Base-by-base conservation (phyloP, 2,888 invertebrate species). In the Limnephilus rhombicus region DNA sequence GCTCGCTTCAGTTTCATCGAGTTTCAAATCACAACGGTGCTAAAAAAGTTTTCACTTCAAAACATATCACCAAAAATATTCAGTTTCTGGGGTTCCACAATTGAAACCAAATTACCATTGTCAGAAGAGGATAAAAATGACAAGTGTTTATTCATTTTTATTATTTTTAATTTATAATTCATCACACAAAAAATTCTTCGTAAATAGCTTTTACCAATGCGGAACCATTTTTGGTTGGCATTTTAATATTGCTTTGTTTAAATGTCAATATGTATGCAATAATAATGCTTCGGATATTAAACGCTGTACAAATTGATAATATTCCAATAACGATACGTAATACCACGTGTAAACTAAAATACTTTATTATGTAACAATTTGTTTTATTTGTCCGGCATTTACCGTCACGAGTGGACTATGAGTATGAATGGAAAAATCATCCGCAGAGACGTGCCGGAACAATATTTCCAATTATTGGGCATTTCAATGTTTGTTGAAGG, bases 341-440 rank as follows among this genome's bases (percentile, higher is more conserved):
- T 68, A 2, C n/a, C 68, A 68, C 68, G 24, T 68, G 18, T 24
- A 18, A 68, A 68, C 18, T 18, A n/a, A 68, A 68, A 68, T 68
- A 68, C 9, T 68, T 68, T 4, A 68, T 68, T 9, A 68, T 68
- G n/a, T 24, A n/a, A 68, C 68, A 24, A 68, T 4, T 18, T 68
- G 24, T 68, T 68, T 68, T 68, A 68, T 53, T 53, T 53, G 53
- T 18, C 4, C 53, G 24, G 68, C 7, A 24, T 68, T 68, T 9
- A 24, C 24, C n/a, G n/a, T 68, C 68, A 37, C 86, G 45, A n/a
- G 13, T 29, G 37, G 45, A 31, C 12, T n/a, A 5, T 29, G 37
- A 49, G 45, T n/a, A 31, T 31, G 34, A 34, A 86, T 86, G 29
- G 86, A 86, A 86, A 29, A 68, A 68, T 68, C 68, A 68, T 24